Conservation (phyloP, 1,140 invertebrate species). For the Chionoecetes opilio region DNA sequence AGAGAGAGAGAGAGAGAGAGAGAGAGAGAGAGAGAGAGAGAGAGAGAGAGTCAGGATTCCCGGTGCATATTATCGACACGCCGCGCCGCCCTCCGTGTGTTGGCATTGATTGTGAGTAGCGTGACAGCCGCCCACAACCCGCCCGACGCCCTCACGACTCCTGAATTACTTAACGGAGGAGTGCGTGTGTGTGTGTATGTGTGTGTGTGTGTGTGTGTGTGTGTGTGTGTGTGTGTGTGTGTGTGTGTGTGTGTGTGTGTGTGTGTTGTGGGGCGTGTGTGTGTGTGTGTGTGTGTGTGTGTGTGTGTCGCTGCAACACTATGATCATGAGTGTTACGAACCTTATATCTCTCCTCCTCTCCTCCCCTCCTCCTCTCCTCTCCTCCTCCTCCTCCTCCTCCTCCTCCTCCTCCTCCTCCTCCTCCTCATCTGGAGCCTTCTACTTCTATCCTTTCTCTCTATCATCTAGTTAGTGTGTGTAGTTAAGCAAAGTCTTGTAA, state of each 20-base stretch:
- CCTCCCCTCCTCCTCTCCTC: background rate
- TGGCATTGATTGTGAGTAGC: too few relatives aligned
- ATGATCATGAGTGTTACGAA: background rate
- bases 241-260: background rate
- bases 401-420: background rate
- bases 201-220: constrained; percentile 27
- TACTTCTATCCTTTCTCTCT: background rate
- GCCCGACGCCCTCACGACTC: too few relatives aligned
- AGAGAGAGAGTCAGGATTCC: too few relatives aligned
- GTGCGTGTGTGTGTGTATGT: background rate
- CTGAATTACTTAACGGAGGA: background rate
- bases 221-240: background rate
- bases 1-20: too few relatives aligned
- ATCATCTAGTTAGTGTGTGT: background rate
- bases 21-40: too few relatives aligned
- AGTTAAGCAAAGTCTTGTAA: too few relatives aligned
- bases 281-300: background rate
- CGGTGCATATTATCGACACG: too few relatives aligned
- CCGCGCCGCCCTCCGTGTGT: too few relatives aligned
- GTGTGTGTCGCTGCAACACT: too few relatives aligned
- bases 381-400: background rate
- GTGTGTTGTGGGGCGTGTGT: constrained; percentile 25
- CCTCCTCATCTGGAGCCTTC: background rate
- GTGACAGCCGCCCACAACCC: too few relatives aligned
- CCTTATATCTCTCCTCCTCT: background rate